Percentiles rank a stretch among this genome's conserved stretches.
phyloP scores from a whole-genome alignment of 2,888 invertebrate species.

The Eurytoma californica region DNA sequence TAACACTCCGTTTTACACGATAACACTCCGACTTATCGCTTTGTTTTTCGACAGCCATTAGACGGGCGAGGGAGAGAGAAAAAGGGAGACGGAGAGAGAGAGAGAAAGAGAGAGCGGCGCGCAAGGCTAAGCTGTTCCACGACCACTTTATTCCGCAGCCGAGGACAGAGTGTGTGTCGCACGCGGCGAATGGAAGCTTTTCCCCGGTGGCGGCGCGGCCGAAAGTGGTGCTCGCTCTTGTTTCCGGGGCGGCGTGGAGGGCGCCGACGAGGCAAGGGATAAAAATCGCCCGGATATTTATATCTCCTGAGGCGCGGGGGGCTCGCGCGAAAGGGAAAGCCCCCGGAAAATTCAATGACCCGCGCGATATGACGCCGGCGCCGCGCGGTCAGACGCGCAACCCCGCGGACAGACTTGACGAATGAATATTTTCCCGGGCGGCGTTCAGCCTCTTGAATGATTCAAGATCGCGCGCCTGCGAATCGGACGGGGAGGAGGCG shows the following conservation, averaged over 20 bases:
- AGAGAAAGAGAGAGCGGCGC: neutral
- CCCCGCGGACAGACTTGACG: constrained; percentile 44
- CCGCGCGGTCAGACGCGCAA: constrained; percentile 18
- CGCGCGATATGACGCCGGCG: constrained; percentile 1
- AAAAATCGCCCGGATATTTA: constrained; percentile 43
- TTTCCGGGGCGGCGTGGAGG: neutral
- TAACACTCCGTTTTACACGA: constrained; percentile 30
- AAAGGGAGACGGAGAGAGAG: too few species aligned
- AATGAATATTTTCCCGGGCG: constrained; percentile 49
- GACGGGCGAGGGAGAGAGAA: neutral
- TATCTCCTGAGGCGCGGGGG: constrained; percentile 16
- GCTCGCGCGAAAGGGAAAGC: neutral
- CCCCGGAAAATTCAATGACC: constrained; percentile 24
- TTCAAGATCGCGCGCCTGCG: constrained; percentile 34
- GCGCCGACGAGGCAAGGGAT: neutral
- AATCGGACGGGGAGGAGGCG: neutral
- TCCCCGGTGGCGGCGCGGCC: neutral
- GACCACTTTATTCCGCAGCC: constrained; percentile 13
- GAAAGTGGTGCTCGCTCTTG: neutral
- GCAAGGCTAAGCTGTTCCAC: constrained; percentile 11
- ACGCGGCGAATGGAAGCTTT: neutral
- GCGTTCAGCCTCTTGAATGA: constrained; percentile 42
- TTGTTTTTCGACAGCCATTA: constrained; percentile 51
- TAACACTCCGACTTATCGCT: constrained; percentile 42
- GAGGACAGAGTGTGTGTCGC: neutral